Conservation (phyloP, 2,888 invertebrate species). For the Dione juno region DNA sequence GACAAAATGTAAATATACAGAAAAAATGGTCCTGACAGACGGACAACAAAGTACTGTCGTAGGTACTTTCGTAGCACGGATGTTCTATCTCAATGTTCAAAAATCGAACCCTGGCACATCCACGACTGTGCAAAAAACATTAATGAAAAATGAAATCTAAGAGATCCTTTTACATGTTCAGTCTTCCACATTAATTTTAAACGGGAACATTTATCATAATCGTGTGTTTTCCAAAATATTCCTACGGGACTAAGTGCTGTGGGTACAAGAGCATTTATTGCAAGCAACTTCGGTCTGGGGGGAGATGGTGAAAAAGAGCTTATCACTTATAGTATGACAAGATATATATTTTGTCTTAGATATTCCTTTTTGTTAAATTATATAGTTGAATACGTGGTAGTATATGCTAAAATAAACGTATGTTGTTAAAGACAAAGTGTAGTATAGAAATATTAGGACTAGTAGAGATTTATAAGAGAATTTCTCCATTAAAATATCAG, state of each 20-base stretch:
- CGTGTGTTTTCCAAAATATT: constrained; percentile 2
- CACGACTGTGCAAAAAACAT: background rate
- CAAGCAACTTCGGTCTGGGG: constrained; percentile 24
- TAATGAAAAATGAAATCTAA: background rate
- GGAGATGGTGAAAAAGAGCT: constrained; percentile 20
- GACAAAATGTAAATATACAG: too few species aligned
- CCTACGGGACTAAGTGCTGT: constrained; percentile 19
- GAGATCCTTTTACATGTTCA: constrained; percentile 5
- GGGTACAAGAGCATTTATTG: constrained; percentile 26
- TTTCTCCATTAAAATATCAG: too few species aligned
- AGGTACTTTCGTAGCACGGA: too few species aligned
- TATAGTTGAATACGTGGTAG: too few species aligned
- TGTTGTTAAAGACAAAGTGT: too few species aligned
- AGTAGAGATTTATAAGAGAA: too few species aligned
- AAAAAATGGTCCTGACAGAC: too few species aligned
- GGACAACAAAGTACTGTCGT: too few species aligned
- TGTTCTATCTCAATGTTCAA: background rate
- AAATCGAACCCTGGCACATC: background rate
- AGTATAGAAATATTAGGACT: too few species aligned
- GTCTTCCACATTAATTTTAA: constrained; percentile 16
- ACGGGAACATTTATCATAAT: constrained; percentile 25
- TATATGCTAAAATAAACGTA: too few species aligned
- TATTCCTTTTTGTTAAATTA: too few species aligned
- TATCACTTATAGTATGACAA: constrained; percentile 17
- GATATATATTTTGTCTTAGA: constrained; percentile 9